phyloP scores from a whole-genome alignment of 2,113 vertebrate species.

The Tachysurus vachellii region DNA sequence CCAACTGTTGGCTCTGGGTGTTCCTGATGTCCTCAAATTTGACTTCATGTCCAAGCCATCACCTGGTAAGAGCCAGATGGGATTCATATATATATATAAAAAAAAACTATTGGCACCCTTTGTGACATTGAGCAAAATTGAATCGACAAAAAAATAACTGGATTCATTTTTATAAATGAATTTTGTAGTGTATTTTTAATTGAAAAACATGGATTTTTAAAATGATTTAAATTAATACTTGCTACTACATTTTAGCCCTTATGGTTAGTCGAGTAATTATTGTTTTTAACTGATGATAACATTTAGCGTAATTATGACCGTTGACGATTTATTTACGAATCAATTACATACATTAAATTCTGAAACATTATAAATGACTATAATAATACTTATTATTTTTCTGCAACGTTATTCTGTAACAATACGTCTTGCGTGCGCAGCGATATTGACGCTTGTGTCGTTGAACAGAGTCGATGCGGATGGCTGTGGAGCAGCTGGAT shows the following conservation, averaged over 20 bases:
- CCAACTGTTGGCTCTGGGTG: slow-evolving; percentile 88
- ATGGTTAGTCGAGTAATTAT: neutral
- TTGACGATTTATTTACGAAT: neutral
- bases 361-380: too few relatives aligned
- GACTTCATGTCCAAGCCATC: slow-evolving; percentile 98
- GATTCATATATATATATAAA: neutral
- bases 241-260: neutral
- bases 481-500: slow-evolving; percentile 85
- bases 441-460: neutral
- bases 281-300: neutral
- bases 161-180: neutral
- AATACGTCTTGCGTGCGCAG: neutral
- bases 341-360: neutral
- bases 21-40: slow-evolving; percentile 90
- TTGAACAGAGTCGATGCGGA: slow-evolving; percentile 81
- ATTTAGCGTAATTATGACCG: too few relatives aligned
- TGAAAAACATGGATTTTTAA: neutral
- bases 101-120: neutral
- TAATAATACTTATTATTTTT: too few relatives aligned
- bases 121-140: too few relatives aligned
- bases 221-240: neutral
- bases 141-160: neutral
- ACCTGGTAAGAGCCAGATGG: slow-evolving; percentile 77
- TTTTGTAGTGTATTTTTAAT: neutral
- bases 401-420: neutral